phyloP scores from a whole-genome alignment of 2,113 vertebrate genomes.

The Panthera uncia region DNA sequence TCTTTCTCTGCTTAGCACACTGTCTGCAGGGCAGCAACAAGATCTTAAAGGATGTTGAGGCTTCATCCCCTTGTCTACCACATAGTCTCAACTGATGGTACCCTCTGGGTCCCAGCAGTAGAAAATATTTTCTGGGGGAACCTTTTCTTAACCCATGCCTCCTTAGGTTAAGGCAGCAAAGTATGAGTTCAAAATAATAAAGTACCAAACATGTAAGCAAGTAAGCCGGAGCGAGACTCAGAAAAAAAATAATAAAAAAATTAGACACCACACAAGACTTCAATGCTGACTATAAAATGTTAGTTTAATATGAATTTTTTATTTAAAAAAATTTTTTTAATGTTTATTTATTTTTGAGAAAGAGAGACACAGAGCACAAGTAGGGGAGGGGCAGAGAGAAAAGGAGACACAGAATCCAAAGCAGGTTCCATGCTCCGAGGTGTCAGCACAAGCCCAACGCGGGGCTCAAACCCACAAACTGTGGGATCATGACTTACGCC shows the following conservation, averaged over 20 bases:
- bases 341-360: too few species aligned
- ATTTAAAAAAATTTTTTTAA: too few species aligned
- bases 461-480: too few species aligned
- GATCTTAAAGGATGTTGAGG: not conserved
- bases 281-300: not conserved
- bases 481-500: too few species aligned
- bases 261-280: not conserved
- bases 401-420: too few species aligned
- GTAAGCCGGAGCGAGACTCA: not conserved
- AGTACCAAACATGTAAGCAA: not conserved
- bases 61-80: not conserved
- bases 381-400: too few species aligned
- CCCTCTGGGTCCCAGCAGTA: not conserved
- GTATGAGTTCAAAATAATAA: conserved; percentile 19
- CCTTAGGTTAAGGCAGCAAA: not conserved
- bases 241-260: not conserved
- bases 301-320: not conserved
- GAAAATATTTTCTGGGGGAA: not conserved
- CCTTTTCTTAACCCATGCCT: not conserved
- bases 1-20: not conserved
- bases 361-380: too few species aligned
- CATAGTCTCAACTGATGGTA: not conserved
- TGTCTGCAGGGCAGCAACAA: not conserved
- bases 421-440: too few species aligned
- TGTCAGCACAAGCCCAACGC: too few species aligned